phyloP scores from a whole-genome alignment of 2,113 vertebrate species.

The Macquaria ambigua region DNA sequence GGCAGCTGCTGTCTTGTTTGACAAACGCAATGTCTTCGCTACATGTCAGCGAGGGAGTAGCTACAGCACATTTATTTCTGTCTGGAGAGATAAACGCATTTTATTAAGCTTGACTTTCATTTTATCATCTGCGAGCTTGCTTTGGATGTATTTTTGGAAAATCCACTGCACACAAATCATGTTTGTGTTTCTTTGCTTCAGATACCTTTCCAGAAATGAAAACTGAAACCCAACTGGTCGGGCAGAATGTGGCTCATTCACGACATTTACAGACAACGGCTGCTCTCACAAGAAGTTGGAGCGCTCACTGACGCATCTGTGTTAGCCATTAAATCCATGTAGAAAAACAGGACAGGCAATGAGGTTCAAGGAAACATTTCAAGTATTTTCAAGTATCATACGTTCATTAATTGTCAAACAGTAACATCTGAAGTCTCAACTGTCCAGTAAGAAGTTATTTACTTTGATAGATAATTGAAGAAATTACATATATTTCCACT shows the following conservation, averaged over 20 bases:
- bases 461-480: neutral
- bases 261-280: slow-evolving; percentile 33
- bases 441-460: neutral
- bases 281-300: slow-evolving; percentile 22
- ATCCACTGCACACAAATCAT: neutral
- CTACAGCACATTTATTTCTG: slow-evolving; percentile 18
- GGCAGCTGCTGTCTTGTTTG: slow-evolving; percentile 69
- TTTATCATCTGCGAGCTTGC: neutral
- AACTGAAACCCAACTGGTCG: slow-evolving; percentile 19
- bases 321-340: slow-evolving; percentile 7
- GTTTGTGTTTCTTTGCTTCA: slow-evolving; percentile 19
- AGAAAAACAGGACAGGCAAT: slow-evolving; percentile 15
- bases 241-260: slow-evolving; percentile 26
- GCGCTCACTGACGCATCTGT: neutral
- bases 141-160: slow-evolving; percentile 36
- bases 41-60: slow-evolving; percentile 14
- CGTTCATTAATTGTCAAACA: neutral
- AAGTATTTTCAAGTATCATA: neutral
- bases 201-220: slow-evolving; percentile 33
- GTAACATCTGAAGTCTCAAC: slow-evolving; percentile 1
- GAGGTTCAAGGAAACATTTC: neutral
- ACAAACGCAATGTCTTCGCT: slow-evolving; percentile 12
- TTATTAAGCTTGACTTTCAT: neutral
- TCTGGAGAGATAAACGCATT: slow-evolving; percentile 14
- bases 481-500: neutral